Evolutionary conservation across 2,113 vertebrate genomes (phyloP).

Genomic region (Panthera leo): DNA sequence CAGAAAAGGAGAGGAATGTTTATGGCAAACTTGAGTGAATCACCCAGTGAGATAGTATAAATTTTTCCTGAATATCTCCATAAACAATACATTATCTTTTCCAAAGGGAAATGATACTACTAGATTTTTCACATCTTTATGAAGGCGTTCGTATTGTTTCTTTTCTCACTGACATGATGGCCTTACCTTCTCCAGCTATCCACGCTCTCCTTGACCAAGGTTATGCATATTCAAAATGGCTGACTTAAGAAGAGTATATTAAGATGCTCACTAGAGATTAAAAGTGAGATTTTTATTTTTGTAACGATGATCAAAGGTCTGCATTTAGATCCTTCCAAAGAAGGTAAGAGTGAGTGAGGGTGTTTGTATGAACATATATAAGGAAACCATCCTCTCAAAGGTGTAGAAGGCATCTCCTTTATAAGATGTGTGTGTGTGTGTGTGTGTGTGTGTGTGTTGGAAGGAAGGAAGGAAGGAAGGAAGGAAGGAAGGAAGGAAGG

Average conservation of each 20-base stretch:
- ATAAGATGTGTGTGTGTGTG: neutral
- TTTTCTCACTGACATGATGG: constrained; percentile 4
- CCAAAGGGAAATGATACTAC: constrained; percentile 45
- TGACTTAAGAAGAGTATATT: neutral
- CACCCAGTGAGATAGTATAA: constrained; percentile 21
- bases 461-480: neutral
- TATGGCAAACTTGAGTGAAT: constrained; percentile 57
- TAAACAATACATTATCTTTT: constrained; percentile 59
- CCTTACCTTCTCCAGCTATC: constrained; percentile 1
- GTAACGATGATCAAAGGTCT: neutral
- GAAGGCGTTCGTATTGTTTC: neutral
- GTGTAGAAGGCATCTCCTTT: neutral
- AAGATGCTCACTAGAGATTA: neutral
- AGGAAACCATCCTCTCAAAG: neutral
- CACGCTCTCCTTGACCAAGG: constrained; percentile 57
- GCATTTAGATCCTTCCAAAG: constrained; percentile 16
- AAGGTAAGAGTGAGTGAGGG: neutral
- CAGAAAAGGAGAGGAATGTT: constrained; percentile 55
- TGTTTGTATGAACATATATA: neutral
- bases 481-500: neutral
- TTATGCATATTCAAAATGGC: neutral
- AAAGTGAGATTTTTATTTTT: neutral
- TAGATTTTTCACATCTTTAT: constrained; percentile 11
- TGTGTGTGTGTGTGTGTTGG: neutral
- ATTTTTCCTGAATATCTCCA: constrained; percentile 48